Evolutionary conservation across 2,113 vertebrate species (phyloP), one percentile per base, ranked within the genome.

Genomic region (Indicator maculatus): DNA sequence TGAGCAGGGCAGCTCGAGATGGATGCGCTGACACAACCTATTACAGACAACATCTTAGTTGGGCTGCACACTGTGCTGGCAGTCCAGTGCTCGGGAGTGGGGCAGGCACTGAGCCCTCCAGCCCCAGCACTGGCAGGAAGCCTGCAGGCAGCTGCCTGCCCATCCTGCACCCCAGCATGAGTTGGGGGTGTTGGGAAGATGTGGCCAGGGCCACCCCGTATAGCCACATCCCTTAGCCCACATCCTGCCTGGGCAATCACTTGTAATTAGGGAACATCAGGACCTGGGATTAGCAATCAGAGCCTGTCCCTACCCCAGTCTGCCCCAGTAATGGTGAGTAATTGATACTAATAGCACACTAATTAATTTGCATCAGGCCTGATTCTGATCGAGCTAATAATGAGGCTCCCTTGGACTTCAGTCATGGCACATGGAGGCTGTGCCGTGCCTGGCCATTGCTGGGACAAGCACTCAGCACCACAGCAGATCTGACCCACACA

Each of bases 361-460:
- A 96, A 96, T 96, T 97, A 95, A 94, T 93, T 96, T 20, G 39
- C 16, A 2, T 56, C 44, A 76, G 94, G 92, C 79, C 93, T 61
- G 59, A 93, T 96, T 76, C 94, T 89, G 93, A 94, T 83, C 45
- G 16, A 75, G 69, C 31, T 69, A 78, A 61, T 65, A 88, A 91
- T 31, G 65, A 88, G 38, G 36, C 24, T 88, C 28, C 26, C 52
- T 36, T 36, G 36, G 36, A 36, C 36, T 36, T 36, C 36, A 36
- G 36, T 36, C 36, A 36, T 36, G 36, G 36, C 36, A 1, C 0
- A 0, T 1, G 15, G 41, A 61, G 50, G 69, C 9, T 23, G 36
- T 45, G 60, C 17, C 31, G 14, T 83, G 38, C 28, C 27, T 41
- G 76, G 39, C 53, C 13, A 0, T 44, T 3, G 2, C 44, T 6